A percentile compares a stretch with the other conserved stretches of the same genome.
phyloP scores from a whole-genome alignment of 2,797 vertebrate genomes.

The Babyrousa celebensis region DNA sequence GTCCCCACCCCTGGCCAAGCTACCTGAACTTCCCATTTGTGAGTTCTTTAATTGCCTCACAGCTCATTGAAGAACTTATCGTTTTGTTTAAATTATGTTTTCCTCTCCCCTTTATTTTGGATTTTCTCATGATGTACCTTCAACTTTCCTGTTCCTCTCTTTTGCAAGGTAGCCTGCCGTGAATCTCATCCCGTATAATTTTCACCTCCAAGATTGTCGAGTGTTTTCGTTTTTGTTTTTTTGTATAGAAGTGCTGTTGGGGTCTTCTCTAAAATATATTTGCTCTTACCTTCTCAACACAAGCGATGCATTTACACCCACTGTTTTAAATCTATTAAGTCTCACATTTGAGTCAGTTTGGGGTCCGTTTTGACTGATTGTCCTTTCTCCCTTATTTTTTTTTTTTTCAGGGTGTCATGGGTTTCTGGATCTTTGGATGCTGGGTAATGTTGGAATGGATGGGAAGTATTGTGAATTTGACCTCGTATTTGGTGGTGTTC shows the following conservation, averaged over 20 bases:
- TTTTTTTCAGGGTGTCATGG: background rate
- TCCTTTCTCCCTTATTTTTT: background rate
- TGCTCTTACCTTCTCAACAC: background rate
- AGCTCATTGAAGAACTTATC: background rate
- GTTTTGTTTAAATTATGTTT: background rate
- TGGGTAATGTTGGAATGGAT: background rate
- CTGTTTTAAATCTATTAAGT: background rate
- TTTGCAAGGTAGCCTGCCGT: background rate
- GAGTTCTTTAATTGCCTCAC: background rate
- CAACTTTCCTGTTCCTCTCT: background rate
- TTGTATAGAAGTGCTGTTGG: background rate
- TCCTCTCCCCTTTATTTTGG: background rate
- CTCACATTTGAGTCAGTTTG: background rate
- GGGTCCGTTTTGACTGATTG: background rate
- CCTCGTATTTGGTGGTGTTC: background rate
- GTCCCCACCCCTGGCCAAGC: accelerated
- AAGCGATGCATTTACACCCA: background rate
- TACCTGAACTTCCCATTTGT: background rate
- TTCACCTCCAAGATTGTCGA: background rate
- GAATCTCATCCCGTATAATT: background rate
- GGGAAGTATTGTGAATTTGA: background rate
- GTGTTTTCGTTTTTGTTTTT: background rate
- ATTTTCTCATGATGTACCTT: background rate
- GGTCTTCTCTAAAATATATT: background rate
- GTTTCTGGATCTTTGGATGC: background rate